phyloP scores from a whole-genome alignment of 2,888 invertebrate genomes.

The Andrena camellia region DNA sequence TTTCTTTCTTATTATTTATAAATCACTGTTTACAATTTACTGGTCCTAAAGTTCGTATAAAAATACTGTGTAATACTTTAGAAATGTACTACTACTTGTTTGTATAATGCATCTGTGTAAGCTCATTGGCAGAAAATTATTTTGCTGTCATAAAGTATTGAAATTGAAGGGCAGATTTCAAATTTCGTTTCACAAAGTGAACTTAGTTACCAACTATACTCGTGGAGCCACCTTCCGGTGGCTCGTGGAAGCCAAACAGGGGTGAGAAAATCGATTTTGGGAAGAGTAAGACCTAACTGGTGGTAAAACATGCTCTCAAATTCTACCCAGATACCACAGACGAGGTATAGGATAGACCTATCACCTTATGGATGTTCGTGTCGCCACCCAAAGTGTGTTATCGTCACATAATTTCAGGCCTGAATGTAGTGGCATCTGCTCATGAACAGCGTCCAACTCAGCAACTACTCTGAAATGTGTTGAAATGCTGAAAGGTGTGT shows the following conservation, averaged over 20 bases:
- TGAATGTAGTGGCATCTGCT: too few species aligned
- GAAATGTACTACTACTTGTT: too few species aligned
- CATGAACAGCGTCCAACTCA: too few species aligned
- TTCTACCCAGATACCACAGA: not conserved
- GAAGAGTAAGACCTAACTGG: not conserved
- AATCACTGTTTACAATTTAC: too few species aligned
- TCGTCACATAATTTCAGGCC: too few species aligned
- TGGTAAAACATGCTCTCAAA: not conserved
- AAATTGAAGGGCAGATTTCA: not conserved
- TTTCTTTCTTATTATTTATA: not conserved
- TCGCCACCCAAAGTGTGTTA: too few species aligned
- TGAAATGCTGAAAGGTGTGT: too few species aligned
- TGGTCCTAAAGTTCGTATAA: too few species aligned
- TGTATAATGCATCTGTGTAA: too few species aligned
- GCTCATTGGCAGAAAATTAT: not conserved
- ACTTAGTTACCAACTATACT: not conserved
- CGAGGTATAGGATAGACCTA: not conserved
- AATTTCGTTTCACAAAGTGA: not conserved
- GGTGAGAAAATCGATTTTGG: not conserved
- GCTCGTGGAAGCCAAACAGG: not conserved
- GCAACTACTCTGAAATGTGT: too few species aligned
- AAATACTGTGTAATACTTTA: not conserved
- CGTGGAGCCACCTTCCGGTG: slow-evolving; percentile 33
- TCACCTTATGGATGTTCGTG: too few species aligned
- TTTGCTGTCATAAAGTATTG: not conserved